Base-by-base conservation (phyloP, 2,797 vertebrate genomes). In the Momotus momota region DNA sequence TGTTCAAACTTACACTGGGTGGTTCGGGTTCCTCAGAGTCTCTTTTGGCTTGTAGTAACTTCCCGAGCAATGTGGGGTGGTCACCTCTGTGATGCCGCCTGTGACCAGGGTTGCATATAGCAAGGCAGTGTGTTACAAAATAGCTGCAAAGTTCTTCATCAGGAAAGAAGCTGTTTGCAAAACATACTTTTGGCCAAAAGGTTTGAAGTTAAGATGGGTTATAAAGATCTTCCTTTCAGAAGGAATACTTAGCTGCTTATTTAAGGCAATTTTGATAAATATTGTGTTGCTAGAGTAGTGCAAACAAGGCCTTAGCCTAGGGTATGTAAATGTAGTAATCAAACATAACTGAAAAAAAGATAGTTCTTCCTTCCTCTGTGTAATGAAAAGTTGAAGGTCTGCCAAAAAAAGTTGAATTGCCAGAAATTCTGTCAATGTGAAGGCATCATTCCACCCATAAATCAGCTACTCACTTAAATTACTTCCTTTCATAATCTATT, bases 351-450 rank as follows among this genome's bases (percentile, higher is more conserved):
- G 94, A 35, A 35, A 90, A 90, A 92, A 79, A 61, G 87, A 95
- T 79, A 94, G 51, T 60, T 93, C 82, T 95, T 96, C 90, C 94
- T 97, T 96, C 93, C 90, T 94, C 87, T 94, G 58, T 95, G 70
- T 86, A 94, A 96, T 90, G 86, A 95, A 84, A 94, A 86, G 55
- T 70, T 96, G 94, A 87, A 94, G 69, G 73, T 67, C 94, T 96
- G 96, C 96, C 95, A 97, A 93, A 83, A 93, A 69, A 38, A 41
- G 49, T 90, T 90, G 58, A 88, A 94, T 88, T 94, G 95, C 94
- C 95, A 96, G 90, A 96, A 94, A 89, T 88, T 94, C 72, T 92
- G 81, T 95, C 95, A 93, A 91, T 93, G 69, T 77, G 88, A 97
- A 96, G 74, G 61, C 90, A 96, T 95, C 91, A 95, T 94, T 91